A percentile compares a stretch with the other conserved stretches of the same genome.
These are phyloP conservation scores for Apotomis betuletana DNA, from an alignment of 2,888 invertebrate genomes.

Conservation along the genomic window DNA sequence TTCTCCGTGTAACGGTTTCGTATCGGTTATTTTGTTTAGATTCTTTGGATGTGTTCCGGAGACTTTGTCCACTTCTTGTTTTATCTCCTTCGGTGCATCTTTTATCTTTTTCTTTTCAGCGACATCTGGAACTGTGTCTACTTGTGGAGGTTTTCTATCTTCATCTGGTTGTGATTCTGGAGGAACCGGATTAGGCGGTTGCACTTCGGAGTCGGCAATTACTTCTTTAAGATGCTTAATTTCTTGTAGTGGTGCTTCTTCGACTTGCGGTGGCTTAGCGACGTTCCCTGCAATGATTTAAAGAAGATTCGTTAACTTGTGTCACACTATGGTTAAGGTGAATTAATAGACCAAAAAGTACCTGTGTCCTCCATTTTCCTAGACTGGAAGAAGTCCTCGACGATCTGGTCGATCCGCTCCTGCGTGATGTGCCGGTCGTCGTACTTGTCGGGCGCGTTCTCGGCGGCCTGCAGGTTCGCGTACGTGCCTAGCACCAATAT, in stretches of 20 bases:
- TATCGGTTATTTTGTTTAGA: conserved; percentile 60
- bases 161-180: conserved; percentile 71
- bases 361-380: conserved; percentile 43
- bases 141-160: conserved; percentile 2
- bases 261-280: conserved; percentile 52
- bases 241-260: conserved; percentile 47
- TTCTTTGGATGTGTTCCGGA: conserved; percentile 69
- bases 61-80: conserved; percentile 56
- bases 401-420: conserved; percentile 73
- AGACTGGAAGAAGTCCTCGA: conserved; percentile 75
- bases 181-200: conserved; percentile 78
- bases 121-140: conserved; percentile 52
- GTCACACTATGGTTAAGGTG: too few species aligned
- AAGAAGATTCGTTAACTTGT: conserved; percentile 4
- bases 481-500: conserved; percentile 96
- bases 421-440: conserved; percentile 70
- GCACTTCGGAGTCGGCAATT: conserved; percentile 70
- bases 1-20: conserved; percentile 56
- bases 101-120: conserved; percentile 64
- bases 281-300: conserved; percentile 54
- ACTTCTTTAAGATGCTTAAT: conserved; percentile 49
- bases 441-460: conserved; percentile 70
- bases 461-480: conserved; percentile 91
- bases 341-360: background rate
- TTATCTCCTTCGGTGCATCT: conserved; percentile 56